Conservation (phyloP, 2,888 invertebrate genomes). For the Drosophila demipolita region DNA sequence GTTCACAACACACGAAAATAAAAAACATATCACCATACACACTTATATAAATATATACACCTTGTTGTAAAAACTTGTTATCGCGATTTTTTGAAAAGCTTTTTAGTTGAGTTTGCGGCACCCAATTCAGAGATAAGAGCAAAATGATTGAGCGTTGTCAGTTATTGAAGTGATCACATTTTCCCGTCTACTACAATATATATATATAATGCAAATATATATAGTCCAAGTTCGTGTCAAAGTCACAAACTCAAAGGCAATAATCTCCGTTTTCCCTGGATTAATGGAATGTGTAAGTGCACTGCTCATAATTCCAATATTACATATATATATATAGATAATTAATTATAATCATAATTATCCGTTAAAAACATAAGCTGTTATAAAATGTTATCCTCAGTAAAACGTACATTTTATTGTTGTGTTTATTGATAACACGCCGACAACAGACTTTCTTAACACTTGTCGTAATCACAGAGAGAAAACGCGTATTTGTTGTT, state of each 20-base stretch:
- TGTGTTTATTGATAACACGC: slow-evolving; percentile 34
- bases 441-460: slow-evolving; percentile 41
- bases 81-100: slow-evolving; percentile 28
- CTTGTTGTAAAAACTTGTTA: slow-evolving; percentile 21
- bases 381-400: slow-evolving; percentile 15
- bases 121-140: slow-evolving; percentile 34
- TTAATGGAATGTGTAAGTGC: background rate
- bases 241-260: slow-evolving; percentile 34
- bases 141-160: slow-evolving; percentile 52
- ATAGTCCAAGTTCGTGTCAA: slow-evolving; percentile 35
- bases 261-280: slow-evolving; percentile 8
- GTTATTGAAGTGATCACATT: slow-evolving; percentile 35
- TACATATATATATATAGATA: background rate
- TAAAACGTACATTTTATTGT: slow-evolving; percentile 37
- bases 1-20: background rate
- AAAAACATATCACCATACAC: slow-evolving; percentile 10
- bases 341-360: slow-evolving; percentile 1
- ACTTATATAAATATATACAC: background rate
- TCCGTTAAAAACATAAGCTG: slow-evolving; percentile 11
- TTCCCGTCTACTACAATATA: background rate
- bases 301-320: background rate
- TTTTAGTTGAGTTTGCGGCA: slow-evolving; percentile 11
- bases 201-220: slow-evolving; percentile 18
- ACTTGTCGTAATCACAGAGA: slow-evolving; percentile 56
- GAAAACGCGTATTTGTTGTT: slow-evolving; percentile 8